phyloP scores from a whole-genome alignment of 2,113 vertebrate genomes.

The Ardeotis arabs region DNA sequence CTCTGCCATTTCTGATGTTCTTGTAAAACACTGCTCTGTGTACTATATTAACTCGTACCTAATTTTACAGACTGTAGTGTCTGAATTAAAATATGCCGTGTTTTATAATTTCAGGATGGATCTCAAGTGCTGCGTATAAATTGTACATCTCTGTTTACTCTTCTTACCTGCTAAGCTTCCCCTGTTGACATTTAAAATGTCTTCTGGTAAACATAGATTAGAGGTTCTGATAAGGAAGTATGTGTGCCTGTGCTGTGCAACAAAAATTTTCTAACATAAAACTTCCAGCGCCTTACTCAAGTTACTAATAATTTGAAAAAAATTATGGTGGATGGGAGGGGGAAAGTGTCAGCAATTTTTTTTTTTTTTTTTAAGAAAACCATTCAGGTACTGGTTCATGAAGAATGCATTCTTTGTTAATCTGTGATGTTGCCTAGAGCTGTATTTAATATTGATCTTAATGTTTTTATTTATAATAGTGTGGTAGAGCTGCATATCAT shows the following conservation, averaged over 20 bases:
- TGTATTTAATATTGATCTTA: constrained; percentile 85
- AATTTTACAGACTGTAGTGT: not conserved
- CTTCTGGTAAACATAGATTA: not conserved
- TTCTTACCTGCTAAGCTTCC: constrained; percentile 38
- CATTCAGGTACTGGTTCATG: constrained; percentile 76
- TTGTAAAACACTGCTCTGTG: not conserved
- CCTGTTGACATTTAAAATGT: not conserved
- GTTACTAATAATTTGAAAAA: constrained; percentile 2
- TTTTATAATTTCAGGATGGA: constrained; percentile 23
- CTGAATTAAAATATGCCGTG: not conserved
- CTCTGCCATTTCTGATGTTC: not conserved
- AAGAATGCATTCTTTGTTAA: constrained; percentile 84
- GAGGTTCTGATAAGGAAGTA: constrained; percentile 13
- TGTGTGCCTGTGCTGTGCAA: constrained; percentile 61
- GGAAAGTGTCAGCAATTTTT: constrained; percentile 67
- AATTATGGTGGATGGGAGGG: constrained; percentile 39
- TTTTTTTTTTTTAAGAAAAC: not conserved
- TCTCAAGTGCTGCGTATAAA: not conserved
- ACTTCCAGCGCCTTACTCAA: constrained; percentile 71
- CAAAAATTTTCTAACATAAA: not conserved
- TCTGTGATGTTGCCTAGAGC: constrained; percentile 85
- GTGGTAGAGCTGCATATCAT: constrained; percentile 89
- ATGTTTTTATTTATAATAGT: constrained; percentile 92
- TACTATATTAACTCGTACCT: not conserved
- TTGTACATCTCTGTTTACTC: constrained; percentile 7